A percentile compares a stretch with the other conserved stretches of the same genome.
Evolutionary conservation across 2,797 vertebrate genomes (phyloP).

Genomic region (Hozukius guyotensis): DNA sequence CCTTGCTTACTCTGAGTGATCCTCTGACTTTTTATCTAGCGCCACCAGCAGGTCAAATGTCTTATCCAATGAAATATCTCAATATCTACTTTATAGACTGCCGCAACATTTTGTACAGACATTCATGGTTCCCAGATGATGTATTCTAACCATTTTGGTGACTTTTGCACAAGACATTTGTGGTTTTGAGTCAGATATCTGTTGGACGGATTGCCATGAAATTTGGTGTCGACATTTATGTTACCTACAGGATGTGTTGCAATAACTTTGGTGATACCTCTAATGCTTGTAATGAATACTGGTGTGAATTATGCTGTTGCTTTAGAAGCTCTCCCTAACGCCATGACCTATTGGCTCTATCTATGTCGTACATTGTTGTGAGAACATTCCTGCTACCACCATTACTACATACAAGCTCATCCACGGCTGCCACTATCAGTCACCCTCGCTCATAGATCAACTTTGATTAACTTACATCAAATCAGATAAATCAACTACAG

Average conservation of each 20-base stretch:
- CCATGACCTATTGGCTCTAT: background rate
- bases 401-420: constrained; percentile 1
- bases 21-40: too few species aligned
- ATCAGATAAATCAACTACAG: constrained; percentile 46
- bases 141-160: background rate
- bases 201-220: background rate
- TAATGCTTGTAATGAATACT: background rate
- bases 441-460: constrained; percentile 40
- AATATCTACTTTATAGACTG: background rate
- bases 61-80: background rate
- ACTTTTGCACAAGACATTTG: background rate
- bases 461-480: constrained; percentile 56
- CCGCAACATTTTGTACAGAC: background rate
- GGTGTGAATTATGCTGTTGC: background rate
- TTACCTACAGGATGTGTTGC: background rate
- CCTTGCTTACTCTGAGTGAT: too few species aligned
- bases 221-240: too few species aligned
- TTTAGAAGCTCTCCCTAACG: background rate
- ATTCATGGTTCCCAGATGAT: background rate
- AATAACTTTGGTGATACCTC: background rate
- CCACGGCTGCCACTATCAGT: constrained; percentile 20
- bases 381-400: background rate
- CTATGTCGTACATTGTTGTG: background rate
- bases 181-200: background rate
- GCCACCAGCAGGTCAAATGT: background rate